Percentiles rank a stretch among this genome's conserved stretches.
Conservation (phyloP, 2,797 vertebrate species). For the Cirrhinus mrigala region DNA sequence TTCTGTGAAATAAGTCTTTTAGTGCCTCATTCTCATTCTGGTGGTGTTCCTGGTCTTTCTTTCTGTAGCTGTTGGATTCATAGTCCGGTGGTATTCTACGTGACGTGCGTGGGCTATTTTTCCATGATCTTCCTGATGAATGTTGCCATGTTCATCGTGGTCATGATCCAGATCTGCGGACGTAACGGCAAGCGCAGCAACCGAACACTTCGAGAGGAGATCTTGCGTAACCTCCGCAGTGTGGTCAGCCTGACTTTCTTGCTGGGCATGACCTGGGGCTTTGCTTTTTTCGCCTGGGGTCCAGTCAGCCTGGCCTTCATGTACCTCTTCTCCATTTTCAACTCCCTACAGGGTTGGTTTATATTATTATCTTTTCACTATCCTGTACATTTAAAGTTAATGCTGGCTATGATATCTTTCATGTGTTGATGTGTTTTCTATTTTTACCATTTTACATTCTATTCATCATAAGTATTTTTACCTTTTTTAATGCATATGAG, state of each 20-base stretch:
- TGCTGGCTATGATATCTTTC: not conserved
- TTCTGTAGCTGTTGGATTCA: conserved; percentile 90
- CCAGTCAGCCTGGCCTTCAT: conserved; percentile 86
- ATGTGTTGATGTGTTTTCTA: not conserved
- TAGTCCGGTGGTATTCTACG: conserved; percentile 84
- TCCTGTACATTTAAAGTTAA: not conserved
- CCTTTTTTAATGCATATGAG: not conserved
- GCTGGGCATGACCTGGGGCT: conserved; percentile 97
- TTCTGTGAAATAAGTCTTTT: conserved; percentile 7
- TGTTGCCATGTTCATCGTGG: conserved; percentile 96
- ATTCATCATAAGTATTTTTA: not conserved
- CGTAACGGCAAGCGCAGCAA: conserved; percentile 95
- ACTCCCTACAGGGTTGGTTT: conserved; percentile 92
- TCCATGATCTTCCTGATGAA: conserved; percentile 93
- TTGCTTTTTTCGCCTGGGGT: conserved; percentile 95
- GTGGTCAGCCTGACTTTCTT: conserved; percentile 95
- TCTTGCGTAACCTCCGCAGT: conserved; percentile 91
- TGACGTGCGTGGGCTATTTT: conserved; percentile 90
- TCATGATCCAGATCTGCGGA: conserved; percentile 97
- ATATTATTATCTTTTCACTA: not conserved
- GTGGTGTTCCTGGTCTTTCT: conserved; percentile 33
- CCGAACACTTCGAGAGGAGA: conserved; percentile 88
- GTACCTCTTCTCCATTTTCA: conserved; percentile 97
- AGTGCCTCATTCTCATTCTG: not conserved
- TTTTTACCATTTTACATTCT: not conserved